Conservation (phyloP, 1,140 invertebrate genomes). For the Anastatus disparis region DNA sequence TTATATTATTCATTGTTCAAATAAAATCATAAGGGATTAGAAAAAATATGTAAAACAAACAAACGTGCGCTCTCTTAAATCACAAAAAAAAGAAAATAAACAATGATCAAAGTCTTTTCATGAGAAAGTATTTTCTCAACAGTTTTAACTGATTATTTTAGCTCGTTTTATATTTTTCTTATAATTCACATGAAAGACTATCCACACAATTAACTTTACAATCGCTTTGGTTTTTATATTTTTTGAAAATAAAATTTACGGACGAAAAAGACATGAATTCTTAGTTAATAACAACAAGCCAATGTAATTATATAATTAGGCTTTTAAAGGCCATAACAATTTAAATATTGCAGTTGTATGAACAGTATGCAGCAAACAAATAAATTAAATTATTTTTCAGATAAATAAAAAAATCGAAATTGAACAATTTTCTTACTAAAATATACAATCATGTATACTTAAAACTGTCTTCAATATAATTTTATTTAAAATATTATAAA, state of each 20-base stretch:
- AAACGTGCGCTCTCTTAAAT: background rate
- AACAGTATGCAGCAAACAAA: no score
- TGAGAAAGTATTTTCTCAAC: background rate
- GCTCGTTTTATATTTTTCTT: background rate
- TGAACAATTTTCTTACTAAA: no score
- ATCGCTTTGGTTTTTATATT: background rate
- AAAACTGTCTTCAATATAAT: no score
- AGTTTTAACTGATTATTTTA: background rate
- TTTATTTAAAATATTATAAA: no score
- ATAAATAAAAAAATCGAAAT: no score
- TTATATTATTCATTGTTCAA: background rate
- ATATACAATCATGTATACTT: no score
- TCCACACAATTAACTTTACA: background rate
- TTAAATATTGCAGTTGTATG: no score
- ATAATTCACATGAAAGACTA: background rate
- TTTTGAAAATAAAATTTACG: background rate
- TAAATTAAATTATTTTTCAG: no score
- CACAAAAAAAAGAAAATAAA: background rate
- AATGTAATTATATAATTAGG: no score
- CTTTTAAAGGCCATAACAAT: no score
- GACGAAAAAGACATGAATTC: background rate
- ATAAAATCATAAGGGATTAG: constrained; percentile 5
- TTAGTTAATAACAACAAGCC: no score
- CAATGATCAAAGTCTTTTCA: background rate
- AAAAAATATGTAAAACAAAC: constrained; percentile 23